These are phyloP conservation scores for Bubo bubo DNA, from an alignment of 2,113 vertebrate species.

Conservation along the genomic window DNA sequence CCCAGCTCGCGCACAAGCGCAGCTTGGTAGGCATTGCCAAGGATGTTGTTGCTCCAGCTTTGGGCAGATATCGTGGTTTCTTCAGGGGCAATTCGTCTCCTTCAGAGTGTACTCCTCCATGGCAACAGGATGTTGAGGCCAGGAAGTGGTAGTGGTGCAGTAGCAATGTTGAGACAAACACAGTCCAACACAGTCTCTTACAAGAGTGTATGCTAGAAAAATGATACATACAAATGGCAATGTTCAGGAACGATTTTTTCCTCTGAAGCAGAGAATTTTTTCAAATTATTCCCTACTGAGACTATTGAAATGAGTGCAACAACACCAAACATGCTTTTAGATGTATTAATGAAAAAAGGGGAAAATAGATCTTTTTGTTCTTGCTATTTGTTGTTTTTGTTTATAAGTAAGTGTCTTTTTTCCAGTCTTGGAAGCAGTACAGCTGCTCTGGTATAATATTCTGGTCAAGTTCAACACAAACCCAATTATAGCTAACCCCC, in stretches of 20 bases:
- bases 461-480: constrained; percentile 24
- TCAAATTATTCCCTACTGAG: not conserved
- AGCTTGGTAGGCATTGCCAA: no score
- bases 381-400: not conserved
- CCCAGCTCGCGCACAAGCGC: no score
- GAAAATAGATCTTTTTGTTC: not conserved
- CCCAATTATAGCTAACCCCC: not conserved
- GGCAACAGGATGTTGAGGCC: no score
- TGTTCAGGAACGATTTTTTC: not conserved
- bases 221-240: not conserved
- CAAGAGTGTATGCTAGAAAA: not conserved
- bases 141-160: no score
- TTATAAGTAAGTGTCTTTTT: not conserved
- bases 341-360: not conserved
- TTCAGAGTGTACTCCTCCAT: no score
- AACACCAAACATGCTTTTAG: not conserved
- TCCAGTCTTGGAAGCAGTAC: not conserved
- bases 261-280: not conserved
- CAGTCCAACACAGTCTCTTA: no score
- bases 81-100: no score
- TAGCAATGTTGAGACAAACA: no score
- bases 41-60: no score
- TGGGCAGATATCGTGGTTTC: no score
- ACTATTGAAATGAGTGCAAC: not conserved
- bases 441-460: not conserved